phyloP scores from a whole-genome alignment of 2,797 vertebrate genomes.

The Manis javanica region DNA sequence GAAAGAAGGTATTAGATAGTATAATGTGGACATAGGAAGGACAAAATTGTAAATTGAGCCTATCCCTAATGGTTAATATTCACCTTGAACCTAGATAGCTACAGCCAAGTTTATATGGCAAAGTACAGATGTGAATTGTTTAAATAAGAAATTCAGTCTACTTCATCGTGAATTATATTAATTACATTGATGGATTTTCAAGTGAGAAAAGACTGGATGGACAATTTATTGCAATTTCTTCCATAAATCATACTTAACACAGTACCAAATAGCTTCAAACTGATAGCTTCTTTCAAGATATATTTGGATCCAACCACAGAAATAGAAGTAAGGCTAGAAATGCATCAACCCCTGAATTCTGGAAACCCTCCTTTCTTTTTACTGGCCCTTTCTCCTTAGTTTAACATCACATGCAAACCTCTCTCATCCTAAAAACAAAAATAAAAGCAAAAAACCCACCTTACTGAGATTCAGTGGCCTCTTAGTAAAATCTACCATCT shows the following conservation, averaged over 20 bases:
- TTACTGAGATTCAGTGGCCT: not conserved
- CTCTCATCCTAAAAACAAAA: conserved; percentile 24
- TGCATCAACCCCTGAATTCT: not conserved
- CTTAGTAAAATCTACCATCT: not conserved
- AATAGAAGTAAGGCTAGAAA: not conserved
- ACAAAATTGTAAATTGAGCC: not conserved
- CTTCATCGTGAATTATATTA: not conserved
- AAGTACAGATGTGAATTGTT: not conserved
- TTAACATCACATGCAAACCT: not conserved
- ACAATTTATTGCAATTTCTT: not conserved
- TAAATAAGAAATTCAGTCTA: not conserved
- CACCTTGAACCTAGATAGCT: not conserved
- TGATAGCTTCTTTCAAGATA: not conserved
- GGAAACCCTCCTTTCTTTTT: not conserved
- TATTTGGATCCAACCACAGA: not conserved
- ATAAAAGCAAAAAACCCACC: not conserved
- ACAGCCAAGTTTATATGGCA: not conserved
- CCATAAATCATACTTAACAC: not conserved
- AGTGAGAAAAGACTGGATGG: not conserved
- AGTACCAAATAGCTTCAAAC: not conserved
- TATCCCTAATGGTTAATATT: not conserved
- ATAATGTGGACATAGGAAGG: not conserved
- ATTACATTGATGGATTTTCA: not conserved
- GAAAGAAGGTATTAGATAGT: not conserved
- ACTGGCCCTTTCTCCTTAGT: not conserved